Evolutionary conservation across 1,140 invertebrate species (phyloP), one percentile per base, ranked within the genome.

Genomic region (Thaumatotibia leucotreta): DNA sequence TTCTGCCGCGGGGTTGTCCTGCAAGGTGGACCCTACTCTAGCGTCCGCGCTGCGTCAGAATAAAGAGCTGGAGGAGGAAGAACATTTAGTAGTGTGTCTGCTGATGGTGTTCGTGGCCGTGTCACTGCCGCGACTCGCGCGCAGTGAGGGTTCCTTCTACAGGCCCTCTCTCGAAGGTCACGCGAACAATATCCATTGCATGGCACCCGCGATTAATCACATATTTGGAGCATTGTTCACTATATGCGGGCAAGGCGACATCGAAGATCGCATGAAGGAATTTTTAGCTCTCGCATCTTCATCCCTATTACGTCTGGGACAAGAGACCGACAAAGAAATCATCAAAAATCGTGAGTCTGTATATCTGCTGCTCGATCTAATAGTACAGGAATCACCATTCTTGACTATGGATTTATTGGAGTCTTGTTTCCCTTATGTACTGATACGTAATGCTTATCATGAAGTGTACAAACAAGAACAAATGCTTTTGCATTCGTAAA

Each of bases 31-130:
- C 91, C 98, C 98, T 0, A 97, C 97, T 0, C 91, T 99, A 17
- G 97, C 98, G 0, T 94, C 95, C 58, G 97, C 98, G 4, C 89
- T 99, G 0, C 94, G 96, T 73, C 94, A 94, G 65, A 97, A 99
- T 73, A 99, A 98, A 85, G 97, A 97, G 74, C 91, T 93, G 1
- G 96, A 97, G 67, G 98, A 99, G 72, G 93, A 92, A 23, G 98
- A 99, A 77, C 99, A 99, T 92, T 92, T 97, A 11, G 92, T 98
- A 22, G 97, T 98, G 0, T 99, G 98, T 89, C 91, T 99, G 4
- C 88, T 99, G 20, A 99, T 99, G 97, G 99, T 99, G 3, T 99
- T 99, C 91, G 96, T 99, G 0, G 99, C 99, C 0, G 98, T 99
- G 27, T 98, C 98, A 0, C 96, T 99, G 74, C 98, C 99, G 2